Percentiles rank a stretch among this genome's conserved stretches.
phyloP scores from a whole-genome alignment of 2,797 vertebrate species.

The Aeoliscus strigatus region DNA sequence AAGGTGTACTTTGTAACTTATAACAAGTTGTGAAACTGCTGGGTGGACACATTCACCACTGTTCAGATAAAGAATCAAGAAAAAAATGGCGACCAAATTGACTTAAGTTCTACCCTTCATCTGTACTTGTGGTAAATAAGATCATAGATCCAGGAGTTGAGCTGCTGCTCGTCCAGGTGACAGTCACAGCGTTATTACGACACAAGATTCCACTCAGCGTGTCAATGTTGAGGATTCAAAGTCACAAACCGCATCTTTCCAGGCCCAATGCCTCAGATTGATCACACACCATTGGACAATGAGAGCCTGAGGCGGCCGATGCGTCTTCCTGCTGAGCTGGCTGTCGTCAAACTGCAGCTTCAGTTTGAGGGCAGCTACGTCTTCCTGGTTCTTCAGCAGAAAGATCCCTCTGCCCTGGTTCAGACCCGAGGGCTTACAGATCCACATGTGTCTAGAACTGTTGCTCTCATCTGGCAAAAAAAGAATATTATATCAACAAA shows the following conservation, averaged over 20 bases:
- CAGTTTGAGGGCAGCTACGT: slow-evolving; percentile 65
- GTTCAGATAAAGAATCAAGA: too few relatives aligned
- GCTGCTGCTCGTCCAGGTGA: too few relatives aligned
- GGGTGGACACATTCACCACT: too few relatives aligned
- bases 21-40: too few relatives aligned
- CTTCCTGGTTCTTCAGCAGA: slow-evolving; percentile 76
- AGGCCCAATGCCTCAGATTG: not conserved
- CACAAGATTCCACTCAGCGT: too few relatives aligned
- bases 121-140: too few relatives aligned
- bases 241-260: not conserved
- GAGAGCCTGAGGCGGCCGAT: slow-evolving; percentile 64
- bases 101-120: too few relatives aligned
- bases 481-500: slow-evolving; percentile 2
- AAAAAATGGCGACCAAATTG: too few relatives aligned
- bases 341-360: slow-evolving; percentile 65
- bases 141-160: too few relatives aligned
- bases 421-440: slow-evolving; percentile 85
- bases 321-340: slow-evolving; percentile 36
- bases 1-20: too few relatives aligned
- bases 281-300: slow-evolving; percentile 81
- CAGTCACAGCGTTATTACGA: too few relatives aligned
- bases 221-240: not conserved
- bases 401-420: slow-evolving; percentile 90
- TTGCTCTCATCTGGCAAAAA: slow-evolving; percentile 41
- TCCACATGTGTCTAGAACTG: slow-evolving; percentile 75